Evolutionary conservation across 2,113 vertebrate species (phyloP).

Genomic region (Cyprinodon tularosa): DNA sequence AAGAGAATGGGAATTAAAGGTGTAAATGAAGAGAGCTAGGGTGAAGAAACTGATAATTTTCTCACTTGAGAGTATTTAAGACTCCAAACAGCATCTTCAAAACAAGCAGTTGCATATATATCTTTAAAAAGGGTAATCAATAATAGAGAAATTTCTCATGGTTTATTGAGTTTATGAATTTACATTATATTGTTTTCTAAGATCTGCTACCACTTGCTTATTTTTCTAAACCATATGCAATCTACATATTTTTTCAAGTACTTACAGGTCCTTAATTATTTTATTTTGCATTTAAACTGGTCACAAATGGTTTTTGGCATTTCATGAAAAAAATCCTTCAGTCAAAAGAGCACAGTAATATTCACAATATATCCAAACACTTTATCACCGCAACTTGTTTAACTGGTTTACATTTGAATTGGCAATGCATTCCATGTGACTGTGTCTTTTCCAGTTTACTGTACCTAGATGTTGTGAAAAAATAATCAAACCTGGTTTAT

Average conservation of each 20-base stretch:
- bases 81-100: slow-evolving; percentile 39
- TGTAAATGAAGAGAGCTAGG: slow-evolving; percentile 32
- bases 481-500: too few relatives aligned
- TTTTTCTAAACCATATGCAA: slow-evolving; percentile 40
- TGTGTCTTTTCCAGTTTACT: slow-evolving; percentile 73
- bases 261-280: slow-evolving; percentile 29
- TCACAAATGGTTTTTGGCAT: slow-evolving; percentile 30
- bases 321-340: slow-evolving; percentile 51
- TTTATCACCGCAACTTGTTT: slow-evolving; percentile 67
- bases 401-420: slow-evolving; percentile 70
- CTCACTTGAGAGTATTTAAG: slow-evolving; percentile 38
- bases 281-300: slow-evolving; percentile 68
- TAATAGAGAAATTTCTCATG: not conserved
- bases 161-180: slow-evolving; percentile 44
- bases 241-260: slow-evolving; percentile 20
- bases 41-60: slow-evolving; percentile 44
- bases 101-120: slow-evolving; percentile 33
- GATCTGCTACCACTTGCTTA: not conserved
- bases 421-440: slow-evolving; percentile 51
- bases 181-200: slow-evolving; percentile 5
- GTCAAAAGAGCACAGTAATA: slow-evolving; percentile 62
- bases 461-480: slow-evolving; percentile 60
- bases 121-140: not conserved
- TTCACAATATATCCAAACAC: slow-evolving; percentile 50
- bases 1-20: slow-evolving; percentile 21